Evolutionary conservation across 2,888 invertebrate genomes (phyloP).

Genomic region (Dione vanillae): DNA sequence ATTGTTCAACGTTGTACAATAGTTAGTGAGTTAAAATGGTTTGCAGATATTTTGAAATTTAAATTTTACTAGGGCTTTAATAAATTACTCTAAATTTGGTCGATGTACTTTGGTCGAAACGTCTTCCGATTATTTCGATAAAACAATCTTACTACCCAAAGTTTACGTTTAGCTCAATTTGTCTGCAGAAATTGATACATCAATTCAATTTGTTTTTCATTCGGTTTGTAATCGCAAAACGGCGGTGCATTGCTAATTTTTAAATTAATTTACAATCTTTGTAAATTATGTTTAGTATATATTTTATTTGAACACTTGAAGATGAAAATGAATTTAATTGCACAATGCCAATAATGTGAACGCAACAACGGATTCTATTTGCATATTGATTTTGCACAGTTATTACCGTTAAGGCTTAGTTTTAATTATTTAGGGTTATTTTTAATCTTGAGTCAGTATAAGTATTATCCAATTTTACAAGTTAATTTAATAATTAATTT

Average conservation of each 20-base stretch:
- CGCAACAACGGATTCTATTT: slow-evolving; percentile 63
- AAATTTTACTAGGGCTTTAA: background rate
- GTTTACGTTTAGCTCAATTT: background rate
- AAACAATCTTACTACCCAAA: background rate
- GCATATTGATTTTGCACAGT: slow-evolving; percentile 58
- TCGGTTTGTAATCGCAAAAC: background rate
- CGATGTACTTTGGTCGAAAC: background rate
- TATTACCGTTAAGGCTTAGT: slow-evolving; percentile 75
- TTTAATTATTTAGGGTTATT: slow-evolving; percentile 58
- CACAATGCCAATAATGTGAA: slow-evolving; percentile 42
- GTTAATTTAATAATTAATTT: slow-evolving; percentile 15
- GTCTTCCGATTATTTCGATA: background rate
- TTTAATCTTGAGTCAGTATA: slow-evolving; percentile 69
- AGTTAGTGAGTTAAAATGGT: slow-evolving; percentile 1
- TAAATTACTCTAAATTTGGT: background rate
- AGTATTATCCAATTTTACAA: slow-evolving; percentile 59
- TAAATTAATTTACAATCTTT: slow-evolving; percentile 2
- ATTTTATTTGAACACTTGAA: slow-evolving; percentile 1
- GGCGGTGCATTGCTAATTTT: slow-evolving; percentile 3
- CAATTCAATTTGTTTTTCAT: background rate
- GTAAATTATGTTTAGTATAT: background rate
- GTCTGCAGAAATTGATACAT: background rate
- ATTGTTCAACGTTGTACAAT: slow-evolving; percentile 7
- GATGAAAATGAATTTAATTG: slow-evolving; percentile 29
- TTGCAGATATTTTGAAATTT: background rate